These are phyloP conservation scores for Acanthococcus lagerstroemiae DNA, from an alignment of 2,888 invertebrate genomes.

Conservation along the genomic window DNA sequence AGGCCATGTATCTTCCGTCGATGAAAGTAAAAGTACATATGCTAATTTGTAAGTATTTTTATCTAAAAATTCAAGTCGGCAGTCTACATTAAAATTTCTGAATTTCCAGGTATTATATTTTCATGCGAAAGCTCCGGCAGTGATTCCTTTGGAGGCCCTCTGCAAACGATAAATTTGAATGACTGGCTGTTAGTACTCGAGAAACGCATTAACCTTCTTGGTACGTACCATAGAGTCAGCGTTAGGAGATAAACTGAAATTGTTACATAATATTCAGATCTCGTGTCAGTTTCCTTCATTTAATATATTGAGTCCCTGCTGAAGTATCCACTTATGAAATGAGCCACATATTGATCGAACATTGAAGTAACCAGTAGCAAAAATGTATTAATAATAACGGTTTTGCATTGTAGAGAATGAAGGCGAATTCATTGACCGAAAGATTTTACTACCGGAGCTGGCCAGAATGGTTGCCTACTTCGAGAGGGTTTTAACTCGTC, in stretches of 20 bases:
- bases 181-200: background rate
- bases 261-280: background rate
- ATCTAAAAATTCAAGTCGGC: no score
- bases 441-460: constrained; percentile 57
- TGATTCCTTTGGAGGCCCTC: background rate
- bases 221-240: no score
- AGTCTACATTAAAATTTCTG: no score
- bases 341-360: no score
- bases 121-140: background rate
- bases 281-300: no score
- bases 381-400: background rate
- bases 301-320: no score
- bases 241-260: background rate
- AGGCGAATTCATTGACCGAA: constrained; percentile 31
- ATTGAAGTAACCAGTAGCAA: no score
- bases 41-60: no score
- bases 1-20: background rate
- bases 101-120: background rate
- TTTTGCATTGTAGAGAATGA: constrained; percentile 24
- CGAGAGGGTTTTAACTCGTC: constrained; percentile 52
- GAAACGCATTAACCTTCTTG: background rate
- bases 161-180: background rate
- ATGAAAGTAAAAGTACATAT: constrained; percentile 4
- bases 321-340: no score
- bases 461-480: constrained; percentile 53